These are phyloP conservation scores for Eubasilissa splendida DNA, from an alignment of 2,888 invertebrate genomes.

Conservation along the genomic window DNA sequence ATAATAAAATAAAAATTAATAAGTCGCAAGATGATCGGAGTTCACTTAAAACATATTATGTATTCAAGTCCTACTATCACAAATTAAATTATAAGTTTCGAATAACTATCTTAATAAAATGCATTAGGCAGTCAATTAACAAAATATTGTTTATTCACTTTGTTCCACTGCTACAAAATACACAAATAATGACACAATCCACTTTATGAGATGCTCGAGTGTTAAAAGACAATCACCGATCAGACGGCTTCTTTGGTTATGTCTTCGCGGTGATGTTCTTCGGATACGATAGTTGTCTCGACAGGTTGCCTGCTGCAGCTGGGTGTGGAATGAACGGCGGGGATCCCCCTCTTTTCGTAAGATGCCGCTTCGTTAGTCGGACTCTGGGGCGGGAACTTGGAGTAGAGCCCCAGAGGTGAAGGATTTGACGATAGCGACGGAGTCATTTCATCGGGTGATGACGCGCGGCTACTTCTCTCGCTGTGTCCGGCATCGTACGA, in stretches of 20 bases:
- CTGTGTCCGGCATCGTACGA: conserved; percentile 70
- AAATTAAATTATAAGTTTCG: background rate
- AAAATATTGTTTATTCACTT: conserved; percentile 12
- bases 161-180: background rate
- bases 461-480: conserved; percentile 75
- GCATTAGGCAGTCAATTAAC: conserved; percentile 8
- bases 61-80: conserved; percentile 17
- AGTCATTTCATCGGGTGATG: conserved; percentile 77
- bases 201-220: conserved; percentile 19
- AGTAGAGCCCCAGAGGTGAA: conserved; percentile 33
- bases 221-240: conserved; percentile 37
- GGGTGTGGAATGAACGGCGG: conserved; percentile 52
- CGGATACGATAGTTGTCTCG: conserved; percentile 50
- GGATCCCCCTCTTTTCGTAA: conserved; percentile 20
- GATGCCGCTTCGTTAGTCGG: conserved; percentile 4
- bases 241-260: conserved; percentile 49
- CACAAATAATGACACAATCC: background rate
- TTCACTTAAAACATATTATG: background rate
- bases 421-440: conserved; percentile 66
- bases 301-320: conserved; percentile 53
- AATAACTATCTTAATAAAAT: conserved; percentile 12
- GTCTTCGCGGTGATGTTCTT: conserved; percentile 34
- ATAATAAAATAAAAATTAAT: background rate
- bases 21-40: background rate
- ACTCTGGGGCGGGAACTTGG: conserved; percentile 45